Evolutionary conservation across 1,140 invertebrate genomes (phyloP), one percentile per base, ranked within the genome.

Genomic region (Conus betulinus): DNA sequence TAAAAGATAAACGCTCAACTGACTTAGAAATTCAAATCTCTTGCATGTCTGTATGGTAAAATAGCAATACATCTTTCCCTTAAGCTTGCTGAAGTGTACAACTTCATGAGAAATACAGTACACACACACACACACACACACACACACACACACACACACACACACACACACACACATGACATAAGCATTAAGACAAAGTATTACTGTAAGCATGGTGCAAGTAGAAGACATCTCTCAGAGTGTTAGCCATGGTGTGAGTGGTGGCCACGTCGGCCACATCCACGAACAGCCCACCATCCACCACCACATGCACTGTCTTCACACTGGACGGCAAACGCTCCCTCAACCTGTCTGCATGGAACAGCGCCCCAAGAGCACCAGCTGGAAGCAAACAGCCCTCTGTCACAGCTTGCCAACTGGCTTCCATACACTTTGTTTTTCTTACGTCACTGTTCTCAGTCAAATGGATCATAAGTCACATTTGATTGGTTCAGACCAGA

Each of bases 211-310:
- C 53, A 3, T 84, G 82, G 57, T 84, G 82, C 6, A 84, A 51
- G 53, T 60, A 39, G 27, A 63, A 84, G 57, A 39, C 82, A 10
- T 84, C 82, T 63, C 20, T 84, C n/a, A 92, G 82, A 17, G 90
- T 89, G 8, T 92, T 89, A 20, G 87, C 88, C 90, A 93, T 91
- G 15, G 86, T 83, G 51, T 89, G 87, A 15, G 91, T n/a, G 17
- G 90, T 88, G 13, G 85, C 87, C 39, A 89, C 53, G 39, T 89
- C 90, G 6, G 90, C 90, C 57, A 91, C 87, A 67, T 92, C 91
- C 55, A 92, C 25, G 85, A 93, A 92, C 85, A 93, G 86, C 20
- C 71, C 71, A 0, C 89, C 91, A 88, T 93, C 93, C 20, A 92
- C 63, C 27, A 93, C 25, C 6, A 89, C 89, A 84, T 93, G 91